Evolutionary conservation across 2,888 invertebrate species (phyloP), one percentile per base, ranked within the genome.

Genomic region (Electrophaes corylata): DNA sequence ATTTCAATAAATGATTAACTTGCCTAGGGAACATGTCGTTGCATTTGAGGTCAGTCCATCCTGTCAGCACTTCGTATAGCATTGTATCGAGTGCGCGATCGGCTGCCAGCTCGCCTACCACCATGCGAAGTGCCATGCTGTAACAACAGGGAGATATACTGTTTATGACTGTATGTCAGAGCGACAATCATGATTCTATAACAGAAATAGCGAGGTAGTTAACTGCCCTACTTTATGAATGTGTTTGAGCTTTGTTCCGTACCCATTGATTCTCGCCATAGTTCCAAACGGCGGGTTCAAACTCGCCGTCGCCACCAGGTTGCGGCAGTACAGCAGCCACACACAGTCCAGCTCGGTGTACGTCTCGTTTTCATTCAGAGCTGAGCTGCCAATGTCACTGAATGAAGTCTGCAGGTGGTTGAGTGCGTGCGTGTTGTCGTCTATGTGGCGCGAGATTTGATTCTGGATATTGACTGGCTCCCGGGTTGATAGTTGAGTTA

Each of bases 191-290:
- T n/a, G n/a, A n/a, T n/a, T n/a, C n/a, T n/a, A n/a, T n/a, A n/a
- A n/a, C n/a, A n/a, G n/a, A n/a, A n/a, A n/a, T 35, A 16, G 3
- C 37, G n/a, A 33, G 4, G 35, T 5, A 18, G 40, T 3, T 23
- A 8, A n/a, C n/a, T n/a, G n/a, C n/a, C n/a, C n/a, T n/a, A n/a
- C n/a, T n/a, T n/a, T n/a, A n/a, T n/a, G n/a, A n/a, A n/a, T n/a
- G n/a, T n/a, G n/a, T n/a, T n/a, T n/a, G n/a, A n/a, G n/a, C n/a
- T n/a, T 3, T 20, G 8, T 43, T 14, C 10, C 14, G 4, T 37
- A 52, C 93, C 93, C 93, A 73, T 94, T 94, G 60, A 94, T 92
- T 67, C 93, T 91, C 0, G 93, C 93, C 79, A 93, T 92, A 2
- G 93, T 90, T 0, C 93, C 92, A 64, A 93, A 93, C 0, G 93